Percentiles rank a stretch among this genome's conserved stretches.
Evolutionary conservation across 1,140 invertebrate species (phyloP).

Genomic region (Neodiprion pinetum): DNA sequence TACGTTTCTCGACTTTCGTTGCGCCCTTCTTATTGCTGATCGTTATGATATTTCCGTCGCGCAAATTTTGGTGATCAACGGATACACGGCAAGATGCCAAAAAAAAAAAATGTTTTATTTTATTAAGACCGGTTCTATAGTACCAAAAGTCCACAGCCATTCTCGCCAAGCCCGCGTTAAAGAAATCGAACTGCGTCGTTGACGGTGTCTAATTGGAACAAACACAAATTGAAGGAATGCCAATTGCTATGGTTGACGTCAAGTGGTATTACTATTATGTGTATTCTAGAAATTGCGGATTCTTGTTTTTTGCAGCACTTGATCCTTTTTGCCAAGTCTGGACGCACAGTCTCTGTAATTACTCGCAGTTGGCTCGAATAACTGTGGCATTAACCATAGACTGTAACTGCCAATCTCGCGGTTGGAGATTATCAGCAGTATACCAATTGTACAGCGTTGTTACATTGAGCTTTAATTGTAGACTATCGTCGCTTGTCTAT

Average conservation of each 20-base stretch:
- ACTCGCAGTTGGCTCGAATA: too few species aligned
- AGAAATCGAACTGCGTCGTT: background rate
- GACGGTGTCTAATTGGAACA: background rate
- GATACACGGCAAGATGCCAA: too few species aligned
- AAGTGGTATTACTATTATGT: too few species aligned
- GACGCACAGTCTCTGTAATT: too few species aligned
- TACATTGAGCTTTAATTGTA: background rate
- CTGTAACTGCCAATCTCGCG: too few species aligned
- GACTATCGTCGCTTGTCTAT: background rate
- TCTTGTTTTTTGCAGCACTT: too few species aligned
- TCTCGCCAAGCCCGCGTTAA: background rate
- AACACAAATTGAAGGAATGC: background rate
- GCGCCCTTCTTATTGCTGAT: background rate
- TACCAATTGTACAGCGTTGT: background rate
- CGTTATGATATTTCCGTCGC: background rate
- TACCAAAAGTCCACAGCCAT: background rate
- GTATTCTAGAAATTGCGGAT: too few species aligned
- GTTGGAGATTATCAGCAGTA: too few species aligned
- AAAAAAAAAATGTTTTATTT: too few species aligned
- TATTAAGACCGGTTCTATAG: background rate
- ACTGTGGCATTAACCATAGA: too few species aligned
- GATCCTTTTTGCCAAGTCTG: too few species aligned
- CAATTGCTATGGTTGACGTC: background rate
- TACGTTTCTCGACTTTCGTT: constrained; percentile 39
- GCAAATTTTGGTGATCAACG: background rate